Percentiles rank a stretch among this genome's conserved stretches.
phyloP scores from a whole-genome alignment of 2,797 vertebrate genomes.

The Chelonia mydas region DNA sequence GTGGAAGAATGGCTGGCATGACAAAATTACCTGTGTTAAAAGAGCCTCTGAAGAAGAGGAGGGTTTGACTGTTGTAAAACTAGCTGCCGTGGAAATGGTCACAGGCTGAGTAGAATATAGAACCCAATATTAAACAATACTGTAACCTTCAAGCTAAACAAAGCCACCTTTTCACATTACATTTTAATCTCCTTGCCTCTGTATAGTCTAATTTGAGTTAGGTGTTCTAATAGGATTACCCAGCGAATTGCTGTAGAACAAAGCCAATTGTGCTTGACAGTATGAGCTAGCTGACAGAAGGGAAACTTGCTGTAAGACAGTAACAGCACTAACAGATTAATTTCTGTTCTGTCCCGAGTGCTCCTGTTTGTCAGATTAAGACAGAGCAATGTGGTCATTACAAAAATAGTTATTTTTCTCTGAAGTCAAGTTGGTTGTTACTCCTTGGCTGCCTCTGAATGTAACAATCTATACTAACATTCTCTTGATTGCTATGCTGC shows the following conservation, averaged over 20 bases:
- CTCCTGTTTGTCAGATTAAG: no score
- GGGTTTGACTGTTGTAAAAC: not conserved
- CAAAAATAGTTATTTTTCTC: no score
- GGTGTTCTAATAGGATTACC: not conserved
- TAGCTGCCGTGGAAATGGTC: not conserved
- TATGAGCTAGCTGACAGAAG: not conserved
- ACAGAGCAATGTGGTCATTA: no score
- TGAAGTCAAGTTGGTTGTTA: no score
- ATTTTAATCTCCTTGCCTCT: not conserved
- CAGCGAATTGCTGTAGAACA: accelerated
- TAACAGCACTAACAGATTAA: not conserved
- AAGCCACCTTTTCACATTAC: not conserved
- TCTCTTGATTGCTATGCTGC: no score
- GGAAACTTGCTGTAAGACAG: accelerated
- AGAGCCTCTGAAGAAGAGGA: accelerated
- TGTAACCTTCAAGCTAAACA: not conserved
- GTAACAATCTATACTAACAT: no score
- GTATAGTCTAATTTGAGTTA: not conserved
- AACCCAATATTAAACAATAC: accelerated
- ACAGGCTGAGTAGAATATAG: accelerated
- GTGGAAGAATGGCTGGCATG: accelerated
- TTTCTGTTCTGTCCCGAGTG: accelerated
- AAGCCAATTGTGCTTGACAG: not conserved
- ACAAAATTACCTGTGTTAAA: not conserved
- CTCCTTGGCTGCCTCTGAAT: no score